phyloP scores from a whole-genome alignment of 2,888 invertebrate species.

The Melipona bicolor region DNA sequence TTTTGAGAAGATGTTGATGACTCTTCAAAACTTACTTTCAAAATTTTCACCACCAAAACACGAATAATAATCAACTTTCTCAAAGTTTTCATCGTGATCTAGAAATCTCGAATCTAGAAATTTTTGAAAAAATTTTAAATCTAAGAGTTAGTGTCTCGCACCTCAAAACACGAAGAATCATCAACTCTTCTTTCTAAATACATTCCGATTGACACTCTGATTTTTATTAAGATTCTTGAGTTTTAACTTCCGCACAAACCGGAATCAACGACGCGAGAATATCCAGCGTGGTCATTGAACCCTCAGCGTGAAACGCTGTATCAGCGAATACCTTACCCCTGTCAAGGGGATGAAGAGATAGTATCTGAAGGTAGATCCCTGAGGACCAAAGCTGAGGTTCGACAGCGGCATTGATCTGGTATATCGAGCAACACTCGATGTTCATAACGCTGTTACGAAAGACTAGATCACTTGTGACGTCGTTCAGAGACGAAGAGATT shows the following conservation, averaged over 20 bases:
- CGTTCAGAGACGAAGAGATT: neutral
- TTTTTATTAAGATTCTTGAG: no score
- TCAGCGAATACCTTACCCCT: neutral
- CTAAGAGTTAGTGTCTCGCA: no score
- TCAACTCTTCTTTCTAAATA: no score
- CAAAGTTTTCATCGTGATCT: no score
- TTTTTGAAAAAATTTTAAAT: no score
- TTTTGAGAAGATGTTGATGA: no score
- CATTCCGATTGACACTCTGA: no score
- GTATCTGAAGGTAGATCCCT: neutral
- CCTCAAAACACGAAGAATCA: no score
- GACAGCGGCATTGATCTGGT: neutral
- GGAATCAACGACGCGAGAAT: neutral
- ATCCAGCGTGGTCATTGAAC: neutral
- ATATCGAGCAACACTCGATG: neutral
- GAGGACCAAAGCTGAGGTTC: neutral
- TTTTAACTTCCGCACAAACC: neutral
- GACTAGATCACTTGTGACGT: neutral
- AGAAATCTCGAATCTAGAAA: no score
- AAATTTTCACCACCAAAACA: no score
- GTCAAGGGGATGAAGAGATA: neutral
- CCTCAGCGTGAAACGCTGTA: neutral
- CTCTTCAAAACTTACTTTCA: no score
- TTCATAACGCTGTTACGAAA: neutral
- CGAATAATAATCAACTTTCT: no score